These are phyloP conservation scores for Colinus virginianus DNA, from an alignment of 2,113 vertebrate species.

Conservation along the genomic window DNA sequence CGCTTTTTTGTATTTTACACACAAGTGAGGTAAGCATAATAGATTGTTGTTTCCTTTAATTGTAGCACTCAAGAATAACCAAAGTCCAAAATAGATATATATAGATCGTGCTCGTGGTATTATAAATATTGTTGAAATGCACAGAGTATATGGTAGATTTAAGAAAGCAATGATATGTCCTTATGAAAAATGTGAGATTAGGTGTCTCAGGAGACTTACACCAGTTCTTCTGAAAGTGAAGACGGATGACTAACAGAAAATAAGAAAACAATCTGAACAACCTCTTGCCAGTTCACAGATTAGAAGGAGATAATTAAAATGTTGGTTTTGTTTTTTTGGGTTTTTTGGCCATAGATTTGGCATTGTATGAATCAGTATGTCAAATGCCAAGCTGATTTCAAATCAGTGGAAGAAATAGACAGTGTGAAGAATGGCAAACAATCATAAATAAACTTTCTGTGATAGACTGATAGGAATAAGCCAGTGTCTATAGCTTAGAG, in stretches of 20 bases:
- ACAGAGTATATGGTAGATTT: not conserved
- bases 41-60: slow-evolving; percentile 16
- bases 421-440: slow-evolving; percentile 29
- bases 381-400: slow-evolving; percentile 20
- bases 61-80: slow-evolving; percentile 14
- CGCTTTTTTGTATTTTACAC: not conserved
- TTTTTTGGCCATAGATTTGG: not conserved
- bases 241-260: slow-evolving; percentile 47
- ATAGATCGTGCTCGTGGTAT: not conserved
- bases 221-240: slow-evolving; percentile 27
- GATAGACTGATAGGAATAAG: not conserved
- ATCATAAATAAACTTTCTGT: slow-evolving; percentile 2
- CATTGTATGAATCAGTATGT: slow-evolving; percentile 4
- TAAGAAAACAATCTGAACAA: slow-evolving; percentile 45
- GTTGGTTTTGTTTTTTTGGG: no score
- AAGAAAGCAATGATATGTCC: slow-evolving; percentile 23
- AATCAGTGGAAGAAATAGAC: slow-evolving; percentile 34
- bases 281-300: slow-evolving; percentile 46
- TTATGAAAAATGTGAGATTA: slow-evolving; percentile 44
- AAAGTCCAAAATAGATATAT: not conserved
- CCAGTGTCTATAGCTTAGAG: not conserved
- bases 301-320: slow-evolving; percentile 61
- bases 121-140: slow-evolving; percentile 51
- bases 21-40: not conserved
- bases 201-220: not conserved